Percentiles rank a stretch among this genome's conserved stretches.
Conservation (phyloP, 1,140 invertebrate species). For the Agraylea sexmaculata region DNA sequence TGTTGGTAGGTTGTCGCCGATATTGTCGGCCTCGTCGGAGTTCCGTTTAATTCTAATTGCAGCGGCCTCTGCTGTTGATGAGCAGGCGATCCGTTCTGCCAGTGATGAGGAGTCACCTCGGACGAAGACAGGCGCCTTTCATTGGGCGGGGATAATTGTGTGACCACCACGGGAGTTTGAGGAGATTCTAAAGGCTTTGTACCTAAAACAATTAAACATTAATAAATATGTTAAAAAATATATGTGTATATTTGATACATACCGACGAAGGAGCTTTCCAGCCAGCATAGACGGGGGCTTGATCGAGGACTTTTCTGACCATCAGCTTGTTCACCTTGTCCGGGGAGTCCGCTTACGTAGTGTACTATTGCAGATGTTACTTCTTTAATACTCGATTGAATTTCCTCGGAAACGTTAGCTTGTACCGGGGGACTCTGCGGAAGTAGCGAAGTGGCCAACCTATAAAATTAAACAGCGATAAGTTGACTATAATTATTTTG, state of each 20-base stretch:
- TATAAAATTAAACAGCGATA: constrained; percentile 21
- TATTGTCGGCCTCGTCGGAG: constrained; percentile 41
- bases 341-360: constrained; percentile 70
- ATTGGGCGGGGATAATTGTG: constrained; percentile 31
- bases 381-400: constrained; percentile 81
- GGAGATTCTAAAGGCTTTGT: constrained; percentile 72
- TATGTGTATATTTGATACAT: constrained; percentile 15
- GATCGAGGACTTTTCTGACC: constrained; percentile 31
- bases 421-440: constrained; percentile 33
- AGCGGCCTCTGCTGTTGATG: constrained; percentile 25
- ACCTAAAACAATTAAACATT: constrained; percentile 36
- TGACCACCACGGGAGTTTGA: constrained; percentile 59
- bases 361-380: constrained; percentile 88
- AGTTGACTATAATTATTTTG: neutral
- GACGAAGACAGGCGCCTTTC: constrained; percentile 41
- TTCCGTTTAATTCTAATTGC: constrained; percentile 39
- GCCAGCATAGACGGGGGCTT: constrained; percentile 61
- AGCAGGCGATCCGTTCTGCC: constrained; percentile 28
- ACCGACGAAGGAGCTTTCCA: constrained; percentile 82
- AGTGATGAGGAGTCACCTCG: constrained; percentile 28
- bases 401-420: constrained; percentile 54
- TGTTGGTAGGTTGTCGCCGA: constrained; percentile 18
- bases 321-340: constrained; percentile 36
- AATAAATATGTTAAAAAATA: neutral
- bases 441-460: constrained; percentile 53